These are phyloP conservation scores for Scalopus aquaticus DNA, from an alignment of 2,113 vertebrate species.

Conservation along the genomic window DNA sequence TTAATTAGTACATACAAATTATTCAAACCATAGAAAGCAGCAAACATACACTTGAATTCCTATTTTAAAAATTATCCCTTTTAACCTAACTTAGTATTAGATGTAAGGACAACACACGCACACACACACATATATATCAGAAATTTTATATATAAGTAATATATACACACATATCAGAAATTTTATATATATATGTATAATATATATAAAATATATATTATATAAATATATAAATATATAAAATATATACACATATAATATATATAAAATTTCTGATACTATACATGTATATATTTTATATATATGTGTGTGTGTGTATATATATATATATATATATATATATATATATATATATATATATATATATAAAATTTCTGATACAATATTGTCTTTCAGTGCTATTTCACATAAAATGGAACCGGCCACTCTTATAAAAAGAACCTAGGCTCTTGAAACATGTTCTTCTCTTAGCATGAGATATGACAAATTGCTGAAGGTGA, in stretches of 20 bases:
- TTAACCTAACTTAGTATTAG: not conserved
- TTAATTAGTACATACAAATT: constrained; percentile 46
- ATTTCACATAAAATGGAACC: not conserved
- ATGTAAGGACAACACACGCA: too few species aligned
- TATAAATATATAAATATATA: too few species aligned
- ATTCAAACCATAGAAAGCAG: constrained; percentile 38
- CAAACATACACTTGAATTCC: not conserved
- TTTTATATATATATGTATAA: too few species aligned
- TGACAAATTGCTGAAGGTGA: not conserved
- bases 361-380: not conserved
- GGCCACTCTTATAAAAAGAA: not conserved
- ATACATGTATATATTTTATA: too few species aligned
- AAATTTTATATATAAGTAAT: too few species aligned
- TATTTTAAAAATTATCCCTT: not conserved
- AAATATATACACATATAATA: too few species aligned
- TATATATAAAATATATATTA: too few species aligned
- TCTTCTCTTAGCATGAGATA: not conserved
- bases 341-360: not conserved
- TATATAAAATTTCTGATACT: too few species aligned
- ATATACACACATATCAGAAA: too few species aligned
- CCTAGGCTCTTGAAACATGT: not conserved
- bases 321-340: too few species aligned
- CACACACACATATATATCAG: too few species aligned
- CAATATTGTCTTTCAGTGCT: not conserved
- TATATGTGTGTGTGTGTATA: too few species aligned